Base-by-base conservation (phyloP, 2,888 invertebrate species). In the Gisinianus flammeolus region DNA sequence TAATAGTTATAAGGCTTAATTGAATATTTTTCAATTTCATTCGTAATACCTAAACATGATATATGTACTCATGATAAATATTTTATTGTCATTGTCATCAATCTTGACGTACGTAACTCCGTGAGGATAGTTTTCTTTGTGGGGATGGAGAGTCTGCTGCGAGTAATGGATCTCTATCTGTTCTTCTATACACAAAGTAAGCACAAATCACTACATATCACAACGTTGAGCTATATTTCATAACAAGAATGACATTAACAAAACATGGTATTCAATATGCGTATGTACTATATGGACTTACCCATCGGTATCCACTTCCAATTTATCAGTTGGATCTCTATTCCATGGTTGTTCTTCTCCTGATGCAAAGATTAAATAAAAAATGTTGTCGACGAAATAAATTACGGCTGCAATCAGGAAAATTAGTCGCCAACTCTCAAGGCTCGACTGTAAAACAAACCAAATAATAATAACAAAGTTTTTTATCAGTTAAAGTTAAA, bases 331-430 rank as follows among this genome's bases (percentile, higher is more conserved):
- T 19, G 79, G 68, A 35, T 81, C 80, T 76, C 80, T 69, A 71
- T 83, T 81, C 84, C 84, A 84, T 0, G 79, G 77, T 64, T 83
- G 83, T 58, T 81, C 81, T 56, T 83, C 81, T n/a, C 82, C 82
- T 12, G 81, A 78, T 10, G 82, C 82, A 70, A 84, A 78, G 0
- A 82, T 16, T 16, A 83, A n/a, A 76, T 81, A 84, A 52, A 83
- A 75, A 22, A 83, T 24, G 74, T 81, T 83, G 30, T 82, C 83
- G 5, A 81, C 67, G 54, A 82, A 71, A 56, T 83, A 82, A 8
- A 83, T 78, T 30, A 58, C 30, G 74, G 81, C n/a, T 75, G 80
- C 62, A 80, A 78, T 84, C 30, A 81, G 81, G 69, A 84, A 84
- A 68, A 84, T 81, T 6, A 81, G 54, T 22, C 79, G 69, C 84